phyloP scores from a whole-genome alignment of 2,113 vertebrate genomes.

The Gallinago media region DNA sequence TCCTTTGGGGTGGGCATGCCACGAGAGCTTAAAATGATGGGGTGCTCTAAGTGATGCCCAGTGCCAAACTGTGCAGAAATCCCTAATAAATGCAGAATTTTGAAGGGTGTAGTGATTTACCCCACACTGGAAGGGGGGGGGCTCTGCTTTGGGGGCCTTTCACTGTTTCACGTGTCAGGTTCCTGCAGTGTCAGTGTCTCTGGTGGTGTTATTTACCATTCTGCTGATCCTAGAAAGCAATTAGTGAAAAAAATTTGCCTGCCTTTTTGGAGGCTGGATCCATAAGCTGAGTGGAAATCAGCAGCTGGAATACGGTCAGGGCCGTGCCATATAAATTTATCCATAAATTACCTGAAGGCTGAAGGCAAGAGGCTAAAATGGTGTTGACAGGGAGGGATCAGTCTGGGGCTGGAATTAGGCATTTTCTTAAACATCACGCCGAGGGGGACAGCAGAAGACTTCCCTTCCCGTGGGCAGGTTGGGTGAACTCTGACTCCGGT shows the following conservation, averaged over 20 bases:
- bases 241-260: not conserved
- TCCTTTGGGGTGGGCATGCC: not conserved
- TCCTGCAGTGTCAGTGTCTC: not conserved
- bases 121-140: not conserved
- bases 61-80: not conserved
- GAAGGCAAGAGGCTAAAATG: slow-evolving; percentile 27
- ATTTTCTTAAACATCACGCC: not conserved
- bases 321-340: not conserved
- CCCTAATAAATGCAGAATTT: not conserved
- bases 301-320: not conserved
- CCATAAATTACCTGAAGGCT: slow-evolving; percentile 17
- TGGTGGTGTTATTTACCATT: not conserved
- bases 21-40: not conserved
- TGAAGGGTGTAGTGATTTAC: not conserved
- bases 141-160: not conserved
- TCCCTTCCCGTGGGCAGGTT: not conserved
- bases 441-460: not conserved
- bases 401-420: slow-evolving; percentile 40
- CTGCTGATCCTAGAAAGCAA: not conserved
- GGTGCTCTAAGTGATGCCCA: not conserved
- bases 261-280: not conserved
- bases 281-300: not conserved
- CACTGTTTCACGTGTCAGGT: not conserved
- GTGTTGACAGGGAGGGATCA: not conserved
- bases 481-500: not conserved